These are phyloP conservation scores for Amblyraja radiata DNA, from an alignment of 2,797 vertebrate genomes.

Conservation along the genomic window DNA sequence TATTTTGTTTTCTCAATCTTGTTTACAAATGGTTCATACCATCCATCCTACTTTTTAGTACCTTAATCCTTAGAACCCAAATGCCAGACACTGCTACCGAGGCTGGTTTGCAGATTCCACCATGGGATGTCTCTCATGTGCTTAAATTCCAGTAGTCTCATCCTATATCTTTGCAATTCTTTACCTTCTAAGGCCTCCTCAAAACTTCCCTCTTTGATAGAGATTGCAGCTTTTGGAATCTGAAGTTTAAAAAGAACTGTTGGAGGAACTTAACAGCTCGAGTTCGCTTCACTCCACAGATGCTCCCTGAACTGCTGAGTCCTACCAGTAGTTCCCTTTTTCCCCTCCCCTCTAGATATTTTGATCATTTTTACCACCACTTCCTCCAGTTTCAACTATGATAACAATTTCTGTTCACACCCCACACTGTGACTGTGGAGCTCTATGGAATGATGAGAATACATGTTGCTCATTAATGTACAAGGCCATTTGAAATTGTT, in stretches of 20 bases:
- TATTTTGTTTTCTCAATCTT: background rate
- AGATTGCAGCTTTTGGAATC: too few relatives aligned
- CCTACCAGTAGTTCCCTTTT: too few relatives aligned
- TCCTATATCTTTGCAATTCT: background rate
- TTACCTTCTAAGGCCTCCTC: background rate
- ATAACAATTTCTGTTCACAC: background rate
- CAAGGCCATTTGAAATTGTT: background rate
- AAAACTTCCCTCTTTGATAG: background rate
- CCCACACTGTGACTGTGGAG: background rate
- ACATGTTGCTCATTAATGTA: background rate
- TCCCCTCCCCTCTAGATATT: too few relatives aligned
- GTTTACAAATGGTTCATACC: background rate
- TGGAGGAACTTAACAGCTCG: too few relatives aligned
- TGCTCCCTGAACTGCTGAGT: too few relatives aligned
- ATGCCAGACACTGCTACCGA: background rate
- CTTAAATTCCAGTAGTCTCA: background rate
- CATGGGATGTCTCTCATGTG: background rate
- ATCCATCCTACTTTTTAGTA: background rate
- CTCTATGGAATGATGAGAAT: background rate
- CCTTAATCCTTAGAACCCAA: background rate
- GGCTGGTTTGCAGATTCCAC: background rate
- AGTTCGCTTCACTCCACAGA: too few relatives aligned
- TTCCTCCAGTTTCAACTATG: background rate
- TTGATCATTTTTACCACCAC: background rate
- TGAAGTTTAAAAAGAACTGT: too few relatives aligned